Evolutionary conservation across 2,113 vertebrate species (phyloP).

Genomic region (Hippocampus comes): DNA sequence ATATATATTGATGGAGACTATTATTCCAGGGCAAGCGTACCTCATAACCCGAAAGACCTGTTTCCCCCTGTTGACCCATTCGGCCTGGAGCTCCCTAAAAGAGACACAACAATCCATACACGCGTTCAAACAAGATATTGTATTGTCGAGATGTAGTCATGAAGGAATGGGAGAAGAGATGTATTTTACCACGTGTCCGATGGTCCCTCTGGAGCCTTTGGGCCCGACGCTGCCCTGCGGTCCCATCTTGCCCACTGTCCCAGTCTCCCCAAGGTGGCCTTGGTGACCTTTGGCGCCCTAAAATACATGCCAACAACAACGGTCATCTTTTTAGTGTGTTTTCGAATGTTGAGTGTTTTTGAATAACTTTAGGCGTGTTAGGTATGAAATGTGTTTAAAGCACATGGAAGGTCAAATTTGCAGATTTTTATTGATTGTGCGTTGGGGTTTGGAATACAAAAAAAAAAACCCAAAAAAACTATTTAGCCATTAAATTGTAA

Average conservation of each 20-base stretch:
- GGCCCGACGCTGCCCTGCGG: slow-evolving; percentile 83
- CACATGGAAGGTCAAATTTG: no score
- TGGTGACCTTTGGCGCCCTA: slow-evolving; percentile 91
- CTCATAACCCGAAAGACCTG: slow-evolving; percentile 87
- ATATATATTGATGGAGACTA: neutral
- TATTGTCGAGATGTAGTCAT: neutral
- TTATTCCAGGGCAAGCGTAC: slow-evolving; percentile 62
- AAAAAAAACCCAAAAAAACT: no score
- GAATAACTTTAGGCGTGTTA: no score
- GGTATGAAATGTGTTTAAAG: no score
- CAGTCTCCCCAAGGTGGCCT: slow-evolving; percentile 91
- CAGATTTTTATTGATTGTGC: no score
- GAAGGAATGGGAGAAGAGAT: neutral
- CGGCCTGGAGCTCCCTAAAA: slow-evolving; percentile 86
- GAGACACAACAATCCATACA: neutral
- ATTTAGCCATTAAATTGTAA: neutral
- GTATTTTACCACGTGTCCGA: slow-evolving; percentile 86
- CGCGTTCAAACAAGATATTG: neutral
- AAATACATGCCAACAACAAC: neutral
- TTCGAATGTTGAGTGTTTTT: no score
- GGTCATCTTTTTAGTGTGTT: neutral
- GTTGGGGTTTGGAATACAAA: no score
- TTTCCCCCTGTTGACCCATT: slow-evolving; percentile 93
- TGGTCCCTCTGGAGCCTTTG: slow-evolving; percentile 94
- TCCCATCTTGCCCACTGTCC: slow-evolving; percentile 81